Evolutionary conservation across 2,113 vertebrate genomes (phyloP), one percentile per base, ranked within the genome.

Genomic region (Lagopus muta): DNA sequence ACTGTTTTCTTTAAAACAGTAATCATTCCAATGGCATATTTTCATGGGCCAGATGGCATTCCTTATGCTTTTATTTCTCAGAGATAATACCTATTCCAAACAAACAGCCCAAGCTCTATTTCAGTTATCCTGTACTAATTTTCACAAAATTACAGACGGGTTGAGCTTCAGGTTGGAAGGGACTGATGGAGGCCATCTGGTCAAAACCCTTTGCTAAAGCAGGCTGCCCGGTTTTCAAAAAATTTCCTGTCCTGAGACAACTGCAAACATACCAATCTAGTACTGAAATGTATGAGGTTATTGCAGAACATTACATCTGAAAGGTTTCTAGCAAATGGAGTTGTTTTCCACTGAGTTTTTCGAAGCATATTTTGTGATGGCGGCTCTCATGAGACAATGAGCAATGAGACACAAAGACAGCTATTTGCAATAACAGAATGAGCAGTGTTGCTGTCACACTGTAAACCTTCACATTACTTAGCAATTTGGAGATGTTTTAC

Each of bases 11-110:
- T 82, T 69, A 88, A 83, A 45, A 86, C 6, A 25, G 28, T 61
- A 67, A 81, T 83, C 1, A 77, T 78, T 90, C 81, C 48, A 40
- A 8, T 45, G 47, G 34, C 40, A 72, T 61, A 45, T 57, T 92
- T 83, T 48, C 61, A 72, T 13, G n/a, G 73, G 20, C 60, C 88
- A 84, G 82, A 81, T 81, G 73, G 61, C 61, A 84, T 78, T 92
- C 61, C 70, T 72, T 47, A 64, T 92, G 93, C 18, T 92, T 74
- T 90, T 78, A 47, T 82, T 94, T 93, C 65, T 78, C 69, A 77
- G 65, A 81, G 38, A 50, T 88, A 76, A 34, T 34, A 81, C 32
- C 65, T 84, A 17, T 13, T 47, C 38, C 48, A 81, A 90, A 74
- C 36, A 74, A 88, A 24, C 54, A 76, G 34, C 34, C 17, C 40